Evolutionary conservation across 1,140 invertebrate species (phyloP), one percentile per base, ranked within the genome.

Genomic region (Drosophila kepulauana): DNA sequence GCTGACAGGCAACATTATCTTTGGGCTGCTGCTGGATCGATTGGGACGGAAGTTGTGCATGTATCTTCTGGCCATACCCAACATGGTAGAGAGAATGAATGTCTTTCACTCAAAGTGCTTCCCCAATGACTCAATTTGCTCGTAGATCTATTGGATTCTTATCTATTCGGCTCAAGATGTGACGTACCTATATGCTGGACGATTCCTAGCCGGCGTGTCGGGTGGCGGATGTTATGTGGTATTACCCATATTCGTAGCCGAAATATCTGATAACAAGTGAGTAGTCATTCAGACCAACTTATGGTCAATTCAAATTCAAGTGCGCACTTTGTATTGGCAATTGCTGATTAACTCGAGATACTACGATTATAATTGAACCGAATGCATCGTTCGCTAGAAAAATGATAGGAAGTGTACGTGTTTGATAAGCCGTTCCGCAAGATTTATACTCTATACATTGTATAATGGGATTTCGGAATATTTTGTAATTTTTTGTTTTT

Each of bases 141-240:
- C 41, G 30, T 46, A 88, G 86, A 74, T 45, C 11, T 89, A 85
- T 68, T 91, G 88, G 88, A 78, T 91, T 62, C 79, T 91, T 48
- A 87, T 91, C 65, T 85, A 75, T 51, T 58, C 62, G 13, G 81
- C 86, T 3, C 38, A 85, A 70, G 70, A 91, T 76, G 84, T 91
- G 5, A 75, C 57, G 8, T 82, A 85, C 58, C 87, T 92, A 6
- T 92, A 93, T 57, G 77, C 91, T 6, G 92, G 92, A 1, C 82
- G 93, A 16, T 92, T 93, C 33, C 56, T 93, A 4, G 78, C 88
- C 7, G 93, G 93, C 10, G 59, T 93, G 0, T 82, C 88, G 4
- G 79, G 91, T 5, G 90, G 91, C 10, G 90, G 90, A 25, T 72
- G 71, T 13, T 92, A 87, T 57, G 79, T 88, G 5, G 75, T 79